Base-by-base conservation (phyloP, 1,140 invertebrate genomes). In the Megalonaias nervosa region DNA sequence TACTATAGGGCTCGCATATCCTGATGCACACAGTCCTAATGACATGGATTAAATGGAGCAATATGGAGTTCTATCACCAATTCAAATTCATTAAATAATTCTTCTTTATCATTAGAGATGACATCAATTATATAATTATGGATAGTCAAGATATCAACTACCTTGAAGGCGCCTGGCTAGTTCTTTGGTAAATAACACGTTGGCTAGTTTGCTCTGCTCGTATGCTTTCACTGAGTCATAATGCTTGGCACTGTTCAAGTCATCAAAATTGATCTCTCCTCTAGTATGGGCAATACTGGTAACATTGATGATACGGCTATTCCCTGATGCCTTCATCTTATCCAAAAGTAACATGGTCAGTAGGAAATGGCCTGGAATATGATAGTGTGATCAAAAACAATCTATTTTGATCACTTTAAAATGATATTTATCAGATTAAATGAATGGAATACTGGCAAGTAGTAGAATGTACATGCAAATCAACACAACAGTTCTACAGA, bases 211-310 rank as follows among this genome's bases (percentile, higher is more conserved):
- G 48, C 91, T 91, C 69, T 88, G 81, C n/a, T 77, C 67, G 75
- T 98, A 98, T 1, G 93, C 93, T 58, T 93, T 92, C 82, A 84
- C 81, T 55, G 81, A 48, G 80, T 87, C 74, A 48, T 83, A 92
- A 79, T 83, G 89, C 71, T 81, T 87, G 90, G 87, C 93, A 89
- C 93, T 90, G 83, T 95, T 95, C 9, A 95, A 87, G 83, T 94
- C 93, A 55, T 94, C 92, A 88, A 97, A 94, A 87, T 97, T 77
- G 6, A 85, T 79, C 23, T 77, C 57, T 31, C 71, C 79, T 57
- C 17, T 64, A 72, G 61, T 26, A 66, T 85, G 77, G n/a, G 70
- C 78, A 14, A 72, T 21, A 13, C 78, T 81, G 19, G 83, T 79
- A 3, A 88, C 80, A 66, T 78, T 84, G 38, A 88, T 74, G 64